Base-by-base conservation (phyloP, 2,797 vertebrate species). In the Urophycis tenuis region DNA sequence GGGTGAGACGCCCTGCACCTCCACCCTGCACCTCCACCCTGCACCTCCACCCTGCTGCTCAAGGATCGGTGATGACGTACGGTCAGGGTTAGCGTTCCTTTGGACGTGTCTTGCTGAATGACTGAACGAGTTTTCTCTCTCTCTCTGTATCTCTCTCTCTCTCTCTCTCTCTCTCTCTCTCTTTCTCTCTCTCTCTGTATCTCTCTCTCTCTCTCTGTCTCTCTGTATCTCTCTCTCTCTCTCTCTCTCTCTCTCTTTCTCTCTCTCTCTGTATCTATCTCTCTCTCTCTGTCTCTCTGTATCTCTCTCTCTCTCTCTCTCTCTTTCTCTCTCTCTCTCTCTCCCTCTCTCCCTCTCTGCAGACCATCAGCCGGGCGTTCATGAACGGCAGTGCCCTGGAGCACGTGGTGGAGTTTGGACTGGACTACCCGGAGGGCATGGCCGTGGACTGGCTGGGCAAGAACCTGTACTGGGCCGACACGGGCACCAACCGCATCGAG, bases 401-500 rank as follows among this genome's bases (percentile, higher is more conserved):
- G 69, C 97, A 97, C 0, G 95, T 99, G 14, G 95, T 99, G 74
- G 96, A 98, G 90, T 99, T 98, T 0, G 97, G 97, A 1, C 87
- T 99, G 87, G 97, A 99, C 88, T 99, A 98, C 73, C 97, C 97
- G 0, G 97, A 99, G 85, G 97, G 97, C 31, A 98, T 99, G 96
- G 97, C 97, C 0, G 97, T 99, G 71, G 97, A 99, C 87, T 99
- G 97, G 97, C 88, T 99, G 84, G 97, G 97, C 7, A 99, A 98
- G 92, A 99, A 99, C 88, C 87, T 99, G 81, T 99, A 99, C 82
- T 99, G 97, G 97, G 97, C 97, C 0, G 97, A 99, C 85, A 99
- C 97, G 0, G 96, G 97, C 19, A 99, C 97, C 14, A 99, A 99
- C 84, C 94, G 97, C 39, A 99, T 99, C 0, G 97, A 99, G 82